These are phyloP conservation scores for Anadara kagoshimensis DNA, from an alignment of 1,140 invertebrate genomes.

Conservation along the genomic window DNA sequence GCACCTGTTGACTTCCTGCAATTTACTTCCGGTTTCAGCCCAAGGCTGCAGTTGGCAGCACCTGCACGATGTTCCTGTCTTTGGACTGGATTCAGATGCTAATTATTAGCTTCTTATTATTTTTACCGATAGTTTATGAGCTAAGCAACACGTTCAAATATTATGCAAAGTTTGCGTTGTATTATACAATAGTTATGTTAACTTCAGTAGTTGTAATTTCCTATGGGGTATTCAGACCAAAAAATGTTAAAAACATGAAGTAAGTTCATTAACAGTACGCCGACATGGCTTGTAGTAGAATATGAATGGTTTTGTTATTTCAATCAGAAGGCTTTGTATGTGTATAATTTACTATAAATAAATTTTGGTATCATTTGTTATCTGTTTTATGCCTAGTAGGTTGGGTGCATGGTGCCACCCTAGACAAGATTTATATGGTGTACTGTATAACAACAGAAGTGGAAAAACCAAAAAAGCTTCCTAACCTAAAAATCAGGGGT, in stretches of 20 bases:
- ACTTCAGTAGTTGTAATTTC: background rate
- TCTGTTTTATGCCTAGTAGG: too few relatives aligned
- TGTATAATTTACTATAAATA: too few relatives aligned
- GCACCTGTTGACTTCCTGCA: too few relatives aligned
- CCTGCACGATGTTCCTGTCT: slow-evolving; percentile 28
- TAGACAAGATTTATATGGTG: too few relatives aligned
- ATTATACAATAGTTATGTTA: slow-evolving; percentile 35
- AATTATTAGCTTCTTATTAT: slow-evolving; percentile 45
- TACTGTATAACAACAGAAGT: too few relatives aligned
- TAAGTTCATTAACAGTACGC: background rate
- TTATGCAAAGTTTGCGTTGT: slow-evolving; percentile 55
- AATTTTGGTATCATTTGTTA: too few relatives aligned
- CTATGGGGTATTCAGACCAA: slow-evolving; percentile 1
- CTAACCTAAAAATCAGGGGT: too few relatives aligned
- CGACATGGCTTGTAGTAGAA: background rate
- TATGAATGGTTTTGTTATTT: background rate
- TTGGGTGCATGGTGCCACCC: too few relatives aligned
- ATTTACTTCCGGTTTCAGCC: background rate
- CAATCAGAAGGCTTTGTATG: background rate
- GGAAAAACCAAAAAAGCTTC: too few relatives aligned
- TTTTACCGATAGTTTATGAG: slow-evolving; percentile 54
- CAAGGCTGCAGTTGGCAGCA: background rate
- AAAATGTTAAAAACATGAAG: slow-evolving; percentile 10
- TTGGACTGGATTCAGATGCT: slow-evolving; percentile 46
- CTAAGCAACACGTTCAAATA: slow-evolving; percentile 53